phyloP scores from a whole-genome alignment of 2,113 vertebrate species.

The Hymenochirus boettgeri region DNA sequence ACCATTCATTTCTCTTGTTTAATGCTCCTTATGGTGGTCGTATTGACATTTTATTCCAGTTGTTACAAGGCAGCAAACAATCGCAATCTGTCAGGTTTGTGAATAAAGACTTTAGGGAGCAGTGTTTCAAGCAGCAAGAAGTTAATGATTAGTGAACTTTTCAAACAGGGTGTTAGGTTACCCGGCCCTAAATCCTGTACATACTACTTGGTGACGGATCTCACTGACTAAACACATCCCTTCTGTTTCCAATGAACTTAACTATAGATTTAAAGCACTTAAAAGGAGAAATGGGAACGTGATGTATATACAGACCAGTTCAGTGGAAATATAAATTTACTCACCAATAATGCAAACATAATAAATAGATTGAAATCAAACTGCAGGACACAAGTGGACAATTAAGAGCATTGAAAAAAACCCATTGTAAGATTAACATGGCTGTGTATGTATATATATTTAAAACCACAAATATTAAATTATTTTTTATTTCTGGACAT shows the following conservation, averaged over 20 bases:
- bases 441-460: too few relatives aligned
- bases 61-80: slow-evolving; percentile 43
- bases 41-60: slow-evolving; percentile 41
- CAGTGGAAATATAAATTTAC: too few relatives aligned
- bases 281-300: too few relatives aligned
- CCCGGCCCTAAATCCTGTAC: slow-evolving; percentile 31
- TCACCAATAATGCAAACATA: too few relatives aligned
- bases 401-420: too few relatives aligned
- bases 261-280: not conserved
- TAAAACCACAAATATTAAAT: too few relatives aligned
- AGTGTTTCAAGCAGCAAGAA: slow-evolving; percentile 27
- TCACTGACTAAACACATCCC: slow-evolving; percentile 16
- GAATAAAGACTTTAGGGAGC: slow-evolving; percentile 40
- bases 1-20: slow-evolving; percentile 20
- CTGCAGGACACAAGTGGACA: too few relatives aligned
- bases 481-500: too few relatives aligned
- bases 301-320: too few relatives aligned
- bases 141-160: slow-evolving; percentile 45
- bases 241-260: slow-evolving; percentile 9
- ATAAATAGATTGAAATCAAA: too few relatives aligned
- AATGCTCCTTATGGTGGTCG: slow-evolving; percentile 31
- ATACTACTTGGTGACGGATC: slow-evolving; percentile 26
- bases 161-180: slow-evolving; percentile 39
- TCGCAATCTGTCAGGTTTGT: slow-evolving; percentile 36
- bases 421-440: too few relatives aligned